Conservation (phyloP, 2,888 invertebrate genomes). For the Prosopocoilus inquinatus region DNA sequence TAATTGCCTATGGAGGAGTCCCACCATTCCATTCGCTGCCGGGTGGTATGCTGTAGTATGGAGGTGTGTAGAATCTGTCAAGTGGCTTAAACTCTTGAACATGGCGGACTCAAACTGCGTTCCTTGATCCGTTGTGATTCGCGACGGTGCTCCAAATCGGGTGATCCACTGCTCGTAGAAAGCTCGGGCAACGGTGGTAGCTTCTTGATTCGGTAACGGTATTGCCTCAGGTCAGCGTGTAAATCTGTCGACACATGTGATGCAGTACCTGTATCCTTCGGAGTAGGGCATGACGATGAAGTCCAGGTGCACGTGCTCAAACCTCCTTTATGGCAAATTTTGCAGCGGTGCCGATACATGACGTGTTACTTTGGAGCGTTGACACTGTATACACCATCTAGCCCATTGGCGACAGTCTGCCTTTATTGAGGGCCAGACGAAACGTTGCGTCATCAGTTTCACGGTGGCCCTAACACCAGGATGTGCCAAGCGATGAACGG, state of each 20-base stretch:
- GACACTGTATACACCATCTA: too few species aligned
- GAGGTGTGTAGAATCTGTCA: slow-evolving; percentile 18
- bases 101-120: slow-evolving; percentile 29
- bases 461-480: slow-evolving; percentile 11
- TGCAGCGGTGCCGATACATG: too few species aligned
- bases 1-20: slow-evolving; percentile 27
- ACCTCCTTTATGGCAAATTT: too few species aligned
- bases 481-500: neutral
- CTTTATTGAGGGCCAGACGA: slow-evolving; percentile 14
- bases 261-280: too few species aligned
- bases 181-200: slow-evolving; percentile 33
- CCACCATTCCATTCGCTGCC: slow-evolving; percentile 27
- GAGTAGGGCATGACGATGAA: too few species aligned
- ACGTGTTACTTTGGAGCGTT: too few species aligned
- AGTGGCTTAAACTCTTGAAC: slow-evolving; percentile 27
- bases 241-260: too few species aligned
- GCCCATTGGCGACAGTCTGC: slow-evolving; percentile 3
- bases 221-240: too few species aligned
- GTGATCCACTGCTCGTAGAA: slow-evolving; percentile 35
- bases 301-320: too few species aligned
- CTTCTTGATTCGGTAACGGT: slow-evolving; percentile 37
- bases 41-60: slow-evolving; percentile 3
- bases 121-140: slow-evolving; percentile 41
- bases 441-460: slow-evolving; percentile 6
- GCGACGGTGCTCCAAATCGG: slow-evolving; percentile 35